Percentiles rank a stretch among this genome's conserved stretches.
Evolutionary conservation across 2,888 invertebrate genomes (phyloP).

Genomic region (Cylloceria caligata): DNA sequence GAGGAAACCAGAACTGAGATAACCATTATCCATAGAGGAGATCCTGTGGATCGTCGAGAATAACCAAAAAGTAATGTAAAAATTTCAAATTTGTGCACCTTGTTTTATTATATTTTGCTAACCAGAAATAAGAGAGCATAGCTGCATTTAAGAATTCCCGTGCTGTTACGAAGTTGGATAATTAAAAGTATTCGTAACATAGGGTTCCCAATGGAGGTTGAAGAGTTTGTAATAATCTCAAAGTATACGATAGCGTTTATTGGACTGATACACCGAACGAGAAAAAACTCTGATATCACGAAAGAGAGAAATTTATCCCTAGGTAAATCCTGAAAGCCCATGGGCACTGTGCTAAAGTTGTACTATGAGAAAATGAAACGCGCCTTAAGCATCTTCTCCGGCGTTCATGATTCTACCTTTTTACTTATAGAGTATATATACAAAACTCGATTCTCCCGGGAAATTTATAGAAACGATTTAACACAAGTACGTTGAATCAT

Average conservation of each 20-base stretch:
- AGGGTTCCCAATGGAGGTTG: constrained; percentile 35
- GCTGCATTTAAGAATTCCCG: background rate
- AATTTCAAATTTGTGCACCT: background rate
- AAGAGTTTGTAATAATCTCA: constrained; percentile 44
- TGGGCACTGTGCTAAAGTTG: constrained; percentile 44
- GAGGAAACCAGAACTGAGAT: no score
- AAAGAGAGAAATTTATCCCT: constrained; percentile 47
- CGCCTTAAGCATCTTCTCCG: constrained; percentile 8
- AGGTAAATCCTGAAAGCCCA: constrained; percentile 44
- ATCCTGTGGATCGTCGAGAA: no score
- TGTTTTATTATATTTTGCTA: background rate
- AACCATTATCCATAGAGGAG: no score
- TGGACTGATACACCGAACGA: constrained; percentile 13
- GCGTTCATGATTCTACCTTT: background rate
- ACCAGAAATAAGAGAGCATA: background rate
- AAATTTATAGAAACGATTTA: constrained; percentile 53
- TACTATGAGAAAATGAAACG: constrained; percentile 16
- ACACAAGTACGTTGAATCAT: constrained; percentile 27
- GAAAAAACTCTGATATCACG: constrained; percentile 15
- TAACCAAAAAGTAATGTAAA: no score
- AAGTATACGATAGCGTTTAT: constrained; percentile 29
- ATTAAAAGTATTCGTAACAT: constrained; percentile 45
- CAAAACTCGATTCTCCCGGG: constrained; percentile 41
- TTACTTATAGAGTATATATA: background rate
- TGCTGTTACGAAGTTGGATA: constrained; percentile 24